Percentiles rank a stretch among this genome's conserved stretches.
phyloP scores from a whole-genome alignment of 37 sponge, comb jelly and placozoan species.

The Cladorhizidae sp. region DNA sequence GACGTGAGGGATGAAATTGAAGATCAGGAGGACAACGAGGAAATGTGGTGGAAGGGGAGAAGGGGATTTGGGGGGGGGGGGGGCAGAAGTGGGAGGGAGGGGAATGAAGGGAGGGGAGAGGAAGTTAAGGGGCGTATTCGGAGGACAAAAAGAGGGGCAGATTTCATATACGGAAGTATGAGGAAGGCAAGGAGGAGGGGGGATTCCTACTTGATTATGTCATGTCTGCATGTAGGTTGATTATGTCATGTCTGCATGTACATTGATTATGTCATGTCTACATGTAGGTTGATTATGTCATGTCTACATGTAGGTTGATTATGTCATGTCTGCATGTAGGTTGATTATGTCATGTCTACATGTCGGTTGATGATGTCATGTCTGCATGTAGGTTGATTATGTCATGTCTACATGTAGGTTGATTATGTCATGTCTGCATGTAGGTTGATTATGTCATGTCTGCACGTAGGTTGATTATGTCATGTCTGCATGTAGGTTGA shows the following conservation, averaged over 20 bases:
- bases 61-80: neutral
- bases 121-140: too few species aligned
- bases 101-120: too few species aligned
- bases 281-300: neutral
- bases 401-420: neutral
- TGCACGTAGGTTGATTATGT: neutral
- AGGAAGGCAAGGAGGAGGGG: too few species aligned
- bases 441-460: neutral
- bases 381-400: neutral
- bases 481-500: neutral
- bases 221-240: too few species aligned
- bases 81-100: too few species aligned
- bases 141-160: too few species aligned
- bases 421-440: neutral
- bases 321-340: neutral
- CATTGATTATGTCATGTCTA: too few species aligned
- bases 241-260: too few species aligned
- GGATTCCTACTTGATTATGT: too few species aligned
- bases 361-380: neutral
- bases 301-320: neutral
- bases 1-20: neutral
- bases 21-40: too few species aligned
- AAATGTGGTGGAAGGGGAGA: neutral
- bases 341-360: neutral
- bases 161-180: too few species aligned